Percentiles rank a stretch among this genome's conserved stretches.
These are phyloP conservation scores for Peromyscus melanophrys DNA, from an alignment of 2,797 vertebrate species.

Conservation along the genomic window DNA sequence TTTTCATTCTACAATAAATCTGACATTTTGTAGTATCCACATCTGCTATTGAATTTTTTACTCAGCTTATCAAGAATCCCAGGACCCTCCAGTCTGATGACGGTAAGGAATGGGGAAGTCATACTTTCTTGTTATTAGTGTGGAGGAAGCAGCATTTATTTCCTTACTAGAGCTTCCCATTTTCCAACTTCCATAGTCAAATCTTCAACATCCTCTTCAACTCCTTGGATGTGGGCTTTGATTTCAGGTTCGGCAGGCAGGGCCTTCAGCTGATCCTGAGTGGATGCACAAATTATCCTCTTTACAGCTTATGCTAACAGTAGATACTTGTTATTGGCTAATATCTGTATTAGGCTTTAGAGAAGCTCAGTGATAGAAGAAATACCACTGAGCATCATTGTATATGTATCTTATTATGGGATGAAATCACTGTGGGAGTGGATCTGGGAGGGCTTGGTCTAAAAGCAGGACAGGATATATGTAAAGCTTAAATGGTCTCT, in stretches of 20 bases:
- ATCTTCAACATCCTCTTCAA: neutral
- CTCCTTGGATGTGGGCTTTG: neutral
- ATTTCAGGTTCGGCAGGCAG: neutral
- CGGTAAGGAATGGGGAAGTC: neutral
- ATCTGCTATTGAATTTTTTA: neutral
- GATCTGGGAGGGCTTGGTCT: neutral
- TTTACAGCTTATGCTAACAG: neutral
- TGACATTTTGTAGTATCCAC: neutral
- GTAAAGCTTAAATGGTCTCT: neutral
- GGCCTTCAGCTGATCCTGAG: neutral
- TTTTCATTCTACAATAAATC: neutral
- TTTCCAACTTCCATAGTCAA: neutral
- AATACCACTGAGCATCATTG: neutral
- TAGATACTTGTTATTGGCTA: neutral
- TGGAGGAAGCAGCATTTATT: neutral
- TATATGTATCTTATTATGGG: neutral
- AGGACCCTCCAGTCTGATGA: neutral
- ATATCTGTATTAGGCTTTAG: neutral
- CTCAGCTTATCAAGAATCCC: neutral
- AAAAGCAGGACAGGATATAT: neutral
- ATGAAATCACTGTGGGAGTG: neutral
- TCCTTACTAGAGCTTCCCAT: neutral
- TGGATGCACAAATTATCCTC: neutral
- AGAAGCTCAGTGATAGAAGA: neutral
- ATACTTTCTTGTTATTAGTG: neutral